Evolutionary conservation across 2,888 invertebrate species (phyloP), one percentile per base, ranked within the genome.

Genomic region (Chrysomela aeneicollis): DNA sequence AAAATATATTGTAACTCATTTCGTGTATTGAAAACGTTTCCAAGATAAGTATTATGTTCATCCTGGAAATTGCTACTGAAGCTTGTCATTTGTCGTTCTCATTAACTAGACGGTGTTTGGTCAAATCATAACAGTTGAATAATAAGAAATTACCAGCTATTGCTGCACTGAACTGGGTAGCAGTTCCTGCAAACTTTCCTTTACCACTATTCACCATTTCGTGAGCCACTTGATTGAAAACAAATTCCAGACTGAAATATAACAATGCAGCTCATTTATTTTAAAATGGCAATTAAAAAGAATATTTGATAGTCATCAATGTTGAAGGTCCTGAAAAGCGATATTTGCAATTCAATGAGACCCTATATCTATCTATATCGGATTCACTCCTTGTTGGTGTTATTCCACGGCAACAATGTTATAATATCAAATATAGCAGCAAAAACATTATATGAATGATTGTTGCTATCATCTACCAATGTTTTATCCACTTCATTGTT

Each of bases 111-210:
- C 6, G 26, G 26, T n/a, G n/a, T 26, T 26, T 5, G 6, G 3
- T 26, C 26, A 6, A 26, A 26, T 5, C 6, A 5, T 26, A 26
- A 26, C 26, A 26, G 6, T 26, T 26, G 26, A 26, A 26, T 42
- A 2, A 15, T 15, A 42, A 4, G 42, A 15, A 15, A 42, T 42
- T 42, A 42, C 42, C 42, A 15, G 42, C 12, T n/a, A 42, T 42
- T 42, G 42, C n/a, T 15, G 42, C 42, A 42, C 42, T 42, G 42
- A 42, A 15, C 42, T 42, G 42, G 4, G 42, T 42, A 15, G 42
- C 42, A 42, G 42, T 42, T 42, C 42, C 42, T 42, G 42, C 42
- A 42, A 42, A 42, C 42, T 42, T 42, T 42, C 42, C 42, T 15
- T 15, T 15, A 1, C 15, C 42, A 42, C 42, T 42, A 42, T 42